Evolutionary conservation across 2,113 vertebrate species (phyloP).

Genomic region (Aramus guarauna): DNA sequence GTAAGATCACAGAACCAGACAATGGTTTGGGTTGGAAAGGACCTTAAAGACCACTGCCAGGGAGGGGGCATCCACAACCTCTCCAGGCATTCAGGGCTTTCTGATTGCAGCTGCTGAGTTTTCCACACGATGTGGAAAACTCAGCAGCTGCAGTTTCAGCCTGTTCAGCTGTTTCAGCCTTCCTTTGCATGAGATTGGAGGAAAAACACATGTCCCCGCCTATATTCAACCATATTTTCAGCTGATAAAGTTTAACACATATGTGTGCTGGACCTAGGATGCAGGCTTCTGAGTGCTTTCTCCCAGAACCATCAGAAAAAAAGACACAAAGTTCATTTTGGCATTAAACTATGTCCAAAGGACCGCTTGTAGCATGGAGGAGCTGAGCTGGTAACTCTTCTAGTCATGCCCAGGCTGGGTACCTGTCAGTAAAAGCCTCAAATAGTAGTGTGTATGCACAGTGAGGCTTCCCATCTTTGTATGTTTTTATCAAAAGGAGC

Average conservation of each 20-base stretch:
- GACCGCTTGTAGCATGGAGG: not conserved
- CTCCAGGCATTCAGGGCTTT: not conserved
- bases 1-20: not conserved
- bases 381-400: not conserved
- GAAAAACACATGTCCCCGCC: not conserved
- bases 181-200: not conserved
- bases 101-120: not conserved
- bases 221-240: not conserved
- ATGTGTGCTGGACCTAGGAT: not conserved
- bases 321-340: not conserved
- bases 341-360: not conserved
- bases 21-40: not conserved
- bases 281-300: not conserved
- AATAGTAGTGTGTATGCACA: not conserved
- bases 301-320: not conserved
- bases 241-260: not conserved
- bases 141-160: not conserved
- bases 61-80: not conserved
- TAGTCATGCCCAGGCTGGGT: not conserved
- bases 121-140: not conserved
- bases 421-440: not conserved
- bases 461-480: not conserved
- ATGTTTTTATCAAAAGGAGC: not conserved
- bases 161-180: not conserved
- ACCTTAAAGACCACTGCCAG: not conserved